Base-by-base conservation (phyloP, 2,888 invertebrate genomes). In the Lasioglossum morio region DNA sequence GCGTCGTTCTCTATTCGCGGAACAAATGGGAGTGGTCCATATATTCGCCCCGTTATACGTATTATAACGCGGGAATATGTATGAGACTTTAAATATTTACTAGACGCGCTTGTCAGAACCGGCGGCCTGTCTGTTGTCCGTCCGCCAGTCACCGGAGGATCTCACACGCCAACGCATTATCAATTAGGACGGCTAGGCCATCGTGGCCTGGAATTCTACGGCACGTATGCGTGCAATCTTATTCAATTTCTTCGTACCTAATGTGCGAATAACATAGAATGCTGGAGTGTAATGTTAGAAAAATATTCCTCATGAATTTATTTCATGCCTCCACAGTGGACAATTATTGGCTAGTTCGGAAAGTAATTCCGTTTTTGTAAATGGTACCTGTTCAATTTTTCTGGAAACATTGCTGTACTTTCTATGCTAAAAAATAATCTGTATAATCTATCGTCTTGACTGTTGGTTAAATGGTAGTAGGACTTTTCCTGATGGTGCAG, bases 71-170 rank as follows among this genome's bases (percentile, higher is more conserved):
- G 74, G 76, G 76, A 78, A 88, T 84, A 82, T 80, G 82, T 84
- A 77, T 77, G 81, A 88, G 79, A 85, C 40, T 73, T 27, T 88
- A 86, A 88, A 88, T 86, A 88, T 86, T 87, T 86, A 86, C 86
- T 86, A 88, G 80, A 37, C 81, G 79, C 82, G 84, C 75, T 76
- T 78, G 19, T 70, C 66, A 70, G n/a, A 69, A 53, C 53, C 53
- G 53, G 23, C 79, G 73, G 60, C 72, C 60, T 70, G 53, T 81
- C 80, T 74, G 80, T 87, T 73, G 69, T 78, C 74, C 53, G 57
- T 74, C 83, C 78, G 72, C 48, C 77, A 72, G 60, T 75, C 74
- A 72, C 43, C 48, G 53, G 53, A 30, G 53, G 69, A 78, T 77
- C 27, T n/a, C 72, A n/a, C 53, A 34, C 43, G 75, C 53, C 72